These are phyloP conservation scores for Crocodylus rhombifer DNA, from an alignment of 2,797 vertebrate genomes.

Conservation along the genomic window DNA sequence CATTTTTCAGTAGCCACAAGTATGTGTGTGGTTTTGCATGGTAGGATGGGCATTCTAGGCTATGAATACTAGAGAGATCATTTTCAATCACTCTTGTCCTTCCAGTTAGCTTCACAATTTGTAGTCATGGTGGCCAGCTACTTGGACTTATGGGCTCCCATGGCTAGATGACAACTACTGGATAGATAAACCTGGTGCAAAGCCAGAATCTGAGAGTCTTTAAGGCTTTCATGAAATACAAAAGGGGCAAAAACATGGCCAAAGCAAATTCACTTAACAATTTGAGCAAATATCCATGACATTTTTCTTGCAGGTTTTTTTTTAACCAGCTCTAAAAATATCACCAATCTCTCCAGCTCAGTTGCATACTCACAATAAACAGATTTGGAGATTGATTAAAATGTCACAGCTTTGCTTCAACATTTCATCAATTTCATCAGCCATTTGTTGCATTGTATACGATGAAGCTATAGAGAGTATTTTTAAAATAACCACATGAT, in stretches of 20 bases:
- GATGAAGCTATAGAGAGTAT: constrained; percentile 39
- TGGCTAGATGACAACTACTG: constrained; percentile 50
- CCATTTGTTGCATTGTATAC: constrained; percentile 69
- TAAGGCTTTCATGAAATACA: constrained; percentile 7
- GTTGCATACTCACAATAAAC: constrained; percentile 51
- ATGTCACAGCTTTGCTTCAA: constrained; percentile 46
- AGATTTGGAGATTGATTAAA: constrained; percentile 69
- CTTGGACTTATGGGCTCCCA: constrained; percentile 38
- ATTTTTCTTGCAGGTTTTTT: constrained; percentile 67
- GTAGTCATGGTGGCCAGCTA: not conserved
- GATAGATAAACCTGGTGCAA: constrained; percentile 56
- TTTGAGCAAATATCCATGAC: constrained; percentile 64
- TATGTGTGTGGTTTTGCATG: not conserved
- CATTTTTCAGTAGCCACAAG: not conserved
- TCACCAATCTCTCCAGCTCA: constrained; percentile 60
- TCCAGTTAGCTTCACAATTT: constrained; percentile 27
- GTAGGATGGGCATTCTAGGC: not conserved
- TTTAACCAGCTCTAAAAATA: constrained; percentile 71
- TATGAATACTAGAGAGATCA: not conserved
- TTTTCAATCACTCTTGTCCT: constrained; percentile 11
- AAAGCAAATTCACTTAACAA: constrained; percentile 69
- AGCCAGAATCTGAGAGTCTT: constrained; percentile 55
- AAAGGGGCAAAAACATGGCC: constrained; percentile 59
- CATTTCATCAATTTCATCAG: constrained; percentile 60
- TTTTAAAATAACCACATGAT: constrained; percentile 32